Evolutionary conservation across 2,888 invertebrate genomes (phyloP), one percentile per base, ranked within the genome.

Genomic region (Xanthia icteritia): DNA sequence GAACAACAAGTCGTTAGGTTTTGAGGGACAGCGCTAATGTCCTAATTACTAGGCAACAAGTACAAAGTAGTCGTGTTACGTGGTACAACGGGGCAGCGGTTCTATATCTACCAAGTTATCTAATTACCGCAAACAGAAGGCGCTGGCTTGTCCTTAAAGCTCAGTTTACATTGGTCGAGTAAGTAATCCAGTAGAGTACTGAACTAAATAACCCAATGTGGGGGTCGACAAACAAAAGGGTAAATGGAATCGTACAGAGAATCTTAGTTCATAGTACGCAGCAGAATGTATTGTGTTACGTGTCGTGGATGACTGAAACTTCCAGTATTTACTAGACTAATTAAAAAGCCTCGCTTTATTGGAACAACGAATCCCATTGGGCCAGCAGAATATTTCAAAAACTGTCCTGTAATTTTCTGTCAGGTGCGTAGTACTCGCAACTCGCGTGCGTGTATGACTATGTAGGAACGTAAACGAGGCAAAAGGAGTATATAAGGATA

Each of bases 121-220:
- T 94, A 93, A 94, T 94, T 94, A 94, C 92, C 88, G 89, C 92
- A 92, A 92, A 91, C 92, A 92, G 90, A 90, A 90, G 88, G 84
- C 88, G 89, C 87, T 86, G 81, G 87, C 86, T 87, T 89, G 84
- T 87, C 89, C 88, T 83, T 89, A 84, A 81, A 54, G 82, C 67
- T 61, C 63, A 70, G 71, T 84, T 84, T 68, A 81, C 85, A 65
- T 68, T 67, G 71, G 63, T 51, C 69, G 27, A 65, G 60, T 84
- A 13, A 84, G 67, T 60, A 64, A 70, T 84, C 63, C 67, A 84
- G 56, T 71, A 60, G 51, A 83, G 70, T 67, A 75, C 27, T 68
- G 48, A 42, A 51, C 54, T 51, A 13, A 60, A 60, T 71, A 54
- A 31, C 58, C 39, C 42, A 70, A 78, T 64, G 36, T 5, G 15